Base-by-base conservation (phyloP, 2,888 invertebrate genomes). In the Drosophila picticornis region DNA sequence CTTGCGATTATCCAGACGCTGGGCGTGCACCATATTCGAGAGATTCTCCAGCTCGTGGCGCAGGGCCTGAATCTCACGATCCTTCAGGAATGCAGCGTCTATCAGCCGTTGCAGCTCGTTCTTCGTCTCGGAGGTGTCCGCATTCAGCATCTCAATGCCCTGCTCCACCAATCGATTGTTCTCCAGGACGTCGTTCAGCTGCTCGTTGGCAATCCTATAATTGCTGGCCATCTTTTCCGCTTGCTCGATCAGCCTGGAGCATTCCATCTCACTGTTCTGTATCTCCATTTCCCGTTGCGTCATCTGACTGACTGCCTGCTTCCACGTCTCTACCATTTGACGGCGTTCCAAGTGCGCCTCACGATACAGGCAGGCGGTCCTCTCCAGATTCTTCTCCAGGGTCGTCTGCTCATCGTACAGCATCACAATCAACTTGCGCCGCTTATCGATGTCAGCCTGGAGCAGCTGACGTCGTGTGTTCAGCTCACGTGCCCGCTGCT, bases 271-370 rank as follows among this genome's bases (percentile, higher is more conserved):
- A 75, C 94, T 91, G 84, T 94, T 91, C 52, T 95, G 94, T 65
- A 96, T 96, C 52, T 96, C 95, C 9, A 93, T 93, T 83, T 97
- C 96, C 1, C 96, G 94, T 83, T 96, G 96, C 29, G 95, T 94
- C 82, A 97, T 93, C 84, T 96, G 95, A 70, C 95, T 94, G 1
- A 96, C 95, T 2, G 96, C 95, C 50, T 94, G 94, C 55, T 96
- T 95, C 97, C 97, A 97, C 84, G 96, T 96, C 2, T 93, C 92
- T 89, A 96, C 95, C 93, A 96, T 94, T 72, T 95, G 94, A 38
- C 95, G 95, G 19, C 96, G 94, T 88, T 96, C 96, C 53, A 94
- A 94, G 91, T 96, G 94, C 11, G 96, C 95, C 80, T 95, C 90
- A 5, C 93, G 90, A 81, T 94, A 94, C 7, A 94, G 84, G 65